Conservation (phyloP, 2,113 vertebrate genomes). For the Dasypus novemcinctus region DNA sequence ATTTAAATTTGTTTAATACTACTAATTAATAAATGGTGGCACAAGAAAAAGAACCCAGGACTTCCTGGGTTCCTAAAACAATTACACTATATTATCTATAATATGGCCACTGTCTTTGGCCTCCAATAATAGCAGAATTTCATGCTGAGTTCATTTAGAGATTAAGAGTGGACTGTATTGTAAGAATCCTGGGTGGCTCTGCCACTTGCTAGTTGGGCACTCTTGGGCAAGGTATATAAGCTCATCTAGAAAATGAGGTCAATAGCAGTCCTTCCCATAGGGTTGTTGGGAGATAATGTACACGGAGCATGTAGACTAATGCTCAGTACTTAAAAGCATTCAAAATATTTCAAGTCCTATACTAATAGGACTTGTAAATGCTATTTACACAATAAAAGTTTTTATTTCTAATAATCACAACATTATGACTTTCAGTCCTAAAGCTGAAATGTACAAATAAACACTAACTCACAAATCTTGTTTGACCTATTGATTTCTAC, state of each 20-base stretch:
- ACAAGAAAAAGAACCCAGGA: neutral
- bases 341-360: neutral
- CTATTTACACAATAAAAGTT: neutral
- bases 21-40: neutral
- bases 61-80: neutral
- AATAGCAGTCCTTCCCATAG: neutral
- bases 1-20: neutral
- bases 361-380: too few species aligned
- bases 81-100: neutral
- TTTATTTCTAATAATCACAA: neutral
- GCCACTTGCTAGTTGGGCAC: neutral
- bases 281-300: neutral
- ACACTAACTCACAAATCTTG: neutral
- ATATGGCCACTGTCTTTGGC: neutral
- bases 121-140: neutral
- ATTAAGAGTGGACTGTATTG: neutral
- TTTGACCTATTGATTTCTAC: constrained; percentile 30
- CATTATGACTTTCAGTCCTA: neutral
- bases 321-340: neutral
- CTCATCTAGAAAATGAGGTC: neutral
- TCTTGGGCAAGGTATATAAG: neutral
- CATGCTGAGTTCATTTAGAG: neutral
- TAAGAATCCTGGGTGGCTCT: neutral
- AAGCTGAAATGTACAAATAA: neutral
- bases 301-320: neutral